phyloP scores from a whole-genome alignment of 2,797 vertebrate species.

The Myotis vivesi region DNA sequence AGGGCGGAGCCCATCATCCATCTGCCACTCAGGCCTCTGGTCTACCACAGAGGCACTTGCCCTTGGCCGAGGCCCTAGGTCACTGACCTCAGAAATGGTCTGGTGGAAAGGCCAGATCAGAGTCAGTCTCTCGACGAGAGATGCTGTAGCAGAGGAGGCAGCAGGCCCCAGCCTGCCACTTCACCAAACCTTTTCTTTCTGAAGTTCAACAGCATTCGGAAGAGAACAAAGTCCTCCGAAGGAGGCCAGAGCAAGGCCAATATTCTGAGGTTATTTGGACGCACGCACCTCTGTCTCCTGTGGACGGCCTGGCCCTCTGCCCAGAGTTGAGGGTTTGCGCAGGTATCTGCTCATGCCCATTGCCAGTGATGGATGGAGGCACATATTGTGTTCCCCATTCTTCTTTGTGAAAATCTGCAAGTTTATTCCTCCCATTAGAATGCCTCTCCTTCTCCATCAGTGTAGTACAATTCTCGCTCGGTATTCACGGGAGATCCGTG shows the following conservation, averaged over 20 bases:
- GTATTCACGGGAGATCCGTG: not conserved
- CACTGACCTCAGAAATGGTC: not conserved
- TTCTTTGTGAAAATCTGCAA: not conserved
- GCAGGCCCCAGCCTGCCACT: not conserved
- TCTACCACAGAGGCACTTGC: not conserved
- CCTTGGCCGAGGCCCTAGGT: not conserved
- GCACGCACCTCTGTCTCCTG: not conserved
- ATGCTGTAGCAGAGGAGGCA: rapidly evolving
- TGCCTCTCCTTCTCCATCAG: not conserved
- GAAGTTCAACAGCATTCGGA: not conserved
- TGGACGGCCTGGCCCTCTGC: not conserved
- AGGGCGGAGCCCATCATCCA: rapidly evolving
- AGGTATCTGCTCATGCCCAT: not conserved
- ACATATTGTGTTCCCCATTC: not conserved
- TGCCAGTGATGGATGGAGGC: not conserved
- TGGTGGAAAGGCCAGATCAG: not conserved
- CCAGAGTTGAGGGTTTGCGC: not conserved
- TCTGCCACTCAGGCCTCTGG: too few relatives aligned
- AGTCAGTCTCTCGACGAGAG: rapidly evolving
- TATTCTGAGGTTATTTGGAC: not conserved
- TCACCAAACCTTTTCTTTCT: not conserved
- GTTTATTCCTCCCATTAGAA: not conserved
- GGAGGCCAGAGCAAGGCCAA: not conserved
- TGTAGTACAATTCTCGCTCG: rapidly evolving
- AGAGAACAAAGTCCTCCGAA: not conserved